Conservation (phyloP, 2,113 vertebrate species). For the Rhinichthys klamathensis region DNA sequence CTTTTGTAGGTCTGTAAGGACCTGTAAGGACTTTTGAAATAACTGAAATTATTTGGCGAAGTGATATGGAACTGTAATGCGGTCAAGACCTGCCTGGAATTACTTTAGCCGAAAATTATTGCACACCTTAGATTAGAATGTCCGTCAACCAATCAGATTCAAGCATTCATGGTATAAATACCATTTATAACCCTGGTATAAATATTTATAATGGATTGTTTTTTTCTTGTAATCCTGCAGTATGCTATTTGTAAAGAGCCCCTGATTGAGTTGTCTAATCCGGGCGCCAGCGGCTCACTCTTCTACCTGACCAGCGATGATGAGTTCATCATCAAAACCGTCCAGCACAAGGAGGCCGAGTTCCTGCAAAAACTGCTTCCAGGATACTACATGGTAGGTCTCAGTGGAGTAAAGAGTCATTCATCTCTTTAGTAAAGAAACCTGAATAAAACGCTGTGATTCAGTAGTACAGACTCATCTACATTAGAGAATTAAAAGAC, state of each 20-base stretch:
- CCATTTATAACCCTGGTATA: too few relatives aligned
- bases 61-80: too few relatives aligned
- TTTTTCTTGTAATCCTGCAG: conserved; percentile 67
- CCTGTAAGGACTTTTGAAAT: too few relatives aligned
- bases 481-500: not conserved
- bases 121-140: too few relatives aligned
- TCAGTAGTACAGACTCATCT: not conserved
- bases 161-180: too few relatives aligned
- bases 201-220: not conserved
- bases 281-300: conserved; percentile 93
- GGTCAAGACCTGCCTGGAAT: too few relatives aligned
- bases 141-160: too few relatives aligned
- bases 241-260: conserved; percentile 95
- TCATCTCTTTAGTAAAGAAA: not conserved
- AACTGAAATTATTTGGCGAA: too few relatives aligned
- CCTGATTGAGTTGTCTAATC: conserved; percentile 93
- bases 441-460: not conserved
- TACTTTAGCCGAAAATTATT: too few relatives aligned
- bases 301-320: conserved; percentile 98
- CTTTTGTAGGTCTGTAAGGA: too few relatives aligned
- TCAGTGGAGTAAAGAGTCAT: not conserved
- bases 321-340: conserved; percentile 99
- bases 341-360: conserved; percentile 98
- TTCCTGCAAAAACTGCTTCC: conserved; percentile 96
- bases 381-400: conserved; percentile 95